Evolutionary conservation across 2,888 invertebrate genomes (phyloP).

Genomic region (Neria commutata): DNA sequence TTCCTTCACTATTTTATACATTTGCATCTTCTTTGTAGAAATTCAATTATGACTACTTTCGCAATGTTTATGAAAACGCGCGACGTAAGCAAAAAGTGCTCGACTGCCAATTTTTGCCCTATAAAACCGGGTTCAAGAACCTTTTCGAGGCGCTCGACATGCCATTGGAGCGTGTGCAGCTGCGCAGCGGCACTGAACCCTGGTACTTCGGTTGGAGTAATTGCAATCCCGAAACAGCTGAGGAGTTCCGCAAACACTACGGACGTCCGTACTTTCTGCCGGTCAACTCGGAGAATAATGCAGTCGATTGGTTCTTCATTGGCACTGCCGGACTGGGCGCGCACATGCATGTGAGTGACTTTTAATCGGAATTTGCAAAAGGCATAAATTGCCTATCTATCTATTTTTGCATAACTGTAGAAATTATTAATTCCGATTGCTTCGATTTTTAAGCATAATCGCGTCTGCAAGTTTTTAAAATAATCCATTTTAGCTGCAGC

Average conservation of each 20-base stretch:
- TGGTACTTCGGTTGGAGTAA: conserved; percentile 89
- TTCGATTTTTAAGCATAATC: neutral
- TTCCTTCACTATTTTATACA: neutral
- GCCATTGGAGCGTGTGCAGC: conserved; percentile 71
- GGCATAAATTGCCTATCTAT: neutral
- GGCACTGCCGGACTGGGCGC: conserved; percentile 94
- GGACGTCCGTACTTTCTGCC: conserved; percentile 89
- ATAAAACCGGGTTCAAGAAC: conserved; percentile 82
- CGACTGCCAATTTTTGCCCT: conserved; percentile 93
- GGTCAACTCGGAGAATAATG: conserved; percentile 81
- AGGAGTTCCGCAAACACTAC: conserved; percentile 78
- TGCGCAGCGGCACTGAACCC: conserved; percentile 56
- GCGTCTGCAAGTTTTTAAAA: neutral
- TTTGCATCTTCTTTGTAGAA: conserved; percentile 55
- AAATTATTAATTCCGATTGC: neutral
- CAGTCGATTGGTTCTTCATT: conserved; percentile 96
- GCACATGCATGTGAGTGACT: conserved; percentile 83
- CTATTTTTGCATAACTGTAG: neutral
- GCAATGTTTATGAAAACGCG: conserved; percentile 71
- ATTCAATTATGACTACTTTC: conserved; percentile 86
- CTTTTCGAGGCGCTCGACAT: conserved; percentile 84
- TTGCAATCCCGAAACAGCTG: conserved; percentile 83
- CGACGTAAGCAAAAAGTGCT: conserved; percentile 65
- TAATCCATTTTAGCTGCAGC: too few species aligned
- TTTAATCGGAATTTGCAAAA: neutral